Percentiles rank a stretch among this genome's conserved stretches.
Conservation (phyloP, 2,797 vertebrate genomes). For the Gambusia yucatana region DNA sequence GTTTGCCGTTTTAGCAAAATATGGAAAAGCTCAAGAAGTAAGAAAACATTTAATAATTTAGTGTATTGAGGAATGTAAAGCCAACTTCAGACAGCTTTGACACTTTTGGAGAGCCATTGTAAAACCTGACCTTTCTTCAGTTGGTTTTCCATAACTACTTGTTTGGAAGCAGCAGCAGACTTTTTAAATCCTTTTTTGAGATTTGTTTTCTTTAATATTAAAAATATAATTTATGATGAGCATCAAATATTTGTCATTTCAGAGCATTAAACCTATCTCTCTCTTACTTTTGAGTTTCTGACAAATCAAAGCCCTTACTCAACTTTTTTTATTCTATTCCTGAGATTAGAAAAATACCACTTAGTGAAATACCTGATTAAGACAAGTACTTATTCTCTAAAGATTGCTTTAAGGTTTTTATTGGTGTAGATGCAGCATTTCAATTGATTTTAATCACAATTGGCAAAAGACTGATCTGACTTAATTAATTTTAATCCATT, state of each 20-base stretch:
- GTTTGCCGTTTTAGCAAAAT: neutral
- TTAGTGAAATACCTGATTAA: neutral
- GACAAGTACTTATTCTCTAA: neutral
- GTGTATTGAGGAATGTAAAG: neutral
- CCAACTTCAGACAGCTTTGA: neutral
- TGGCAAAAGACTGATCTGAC: neutral
- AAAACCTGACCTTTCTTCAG: neutral
- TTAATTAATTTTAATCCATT: slow-evolving; percentile 17
- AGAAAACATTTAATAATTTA: neutral
- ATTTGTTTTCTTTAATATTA: neutral
- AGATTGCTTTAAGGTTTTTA: neutral
- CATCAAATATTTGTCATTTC: neutral
- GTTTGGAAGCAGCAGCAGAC: neutral
- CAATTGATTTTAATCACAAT: neutral
- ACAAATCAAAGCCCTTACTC: neutral
- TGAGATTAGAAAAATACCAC: neutral
- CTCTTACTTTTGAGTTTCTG: neutral
- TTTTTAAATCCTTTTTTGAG: neutral
- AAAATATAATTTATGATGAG: neutral
- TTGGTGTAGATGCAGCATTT: neutral
- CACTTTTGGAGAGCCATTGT: neutral
- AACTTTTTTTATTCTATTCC: neutral
- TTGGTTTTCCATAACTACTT: neutral
- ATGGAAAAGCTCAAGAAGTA: neutral
- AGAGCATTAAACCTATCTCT: neutral